Conservation (phyloP, 2,888 invertebrate genomes). For the Drosophila nr. fundita region DNA sequence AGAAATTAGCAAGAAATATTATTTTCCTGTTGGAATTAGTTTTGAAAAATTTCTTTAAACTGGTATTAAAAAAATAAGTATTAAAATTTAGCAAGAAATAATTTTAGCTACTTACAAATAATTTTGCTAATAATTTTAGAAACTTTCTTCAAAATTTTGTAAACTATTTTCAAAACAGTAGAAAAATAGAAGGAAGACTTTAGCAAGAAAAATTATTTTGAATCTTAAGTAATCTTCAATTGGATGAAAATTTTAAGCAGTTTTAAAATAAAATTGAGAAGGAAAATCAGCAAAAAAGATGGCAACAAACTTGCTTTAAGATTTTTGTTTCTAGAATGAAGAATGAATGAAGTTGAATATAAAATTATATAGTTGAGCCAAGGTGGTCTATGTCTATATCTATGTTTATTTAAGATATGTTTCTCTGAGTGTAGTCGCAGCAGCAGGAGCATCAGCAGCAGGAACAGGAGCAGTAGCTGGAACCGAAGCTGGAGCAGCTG, state of each 20-base stretch:
- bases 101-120: too few relatives aligned
- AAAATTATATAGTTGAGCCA: neutral
- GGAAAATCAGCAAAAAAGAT: neutral
- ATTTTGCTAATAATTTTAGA: too few relatives aligned
- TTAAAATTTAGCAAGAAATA: too few relatives aligned
- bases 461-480: slow-evolving; percentile 60
- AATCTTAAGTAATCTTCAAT: neutral
- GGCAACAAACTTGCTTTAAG: neutral
- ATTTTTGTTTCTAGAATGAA: neutral
- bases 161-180: too few relatives aligned
- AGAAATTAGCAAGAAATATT: too few relatives aligned
- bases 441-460: slow-evolving; percentile 1
- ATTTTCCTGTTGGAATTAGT: too few relatives aligned
- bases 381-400: rapidly evolving
- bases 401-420: neutral
- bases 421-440: neutral
- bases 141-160: too few relatives aligned
- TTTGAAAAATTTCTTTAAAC: too few relatives aligned
- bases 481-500: slow-evolving; percentile 63
- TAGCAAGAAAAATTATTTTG: neutral
- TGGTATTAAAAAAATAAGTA: too few relatives aligned
- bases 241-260: too few relatives aligned
- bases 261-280: neutral
- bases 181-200: too few relatives aligned
- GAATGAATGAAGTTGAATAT: neutral